These are phyloP conservation scores for Palaemon carinicauda DNA, from an alignment of 1,140 invertebrate species.

Conservation along the genomic window DNA sequence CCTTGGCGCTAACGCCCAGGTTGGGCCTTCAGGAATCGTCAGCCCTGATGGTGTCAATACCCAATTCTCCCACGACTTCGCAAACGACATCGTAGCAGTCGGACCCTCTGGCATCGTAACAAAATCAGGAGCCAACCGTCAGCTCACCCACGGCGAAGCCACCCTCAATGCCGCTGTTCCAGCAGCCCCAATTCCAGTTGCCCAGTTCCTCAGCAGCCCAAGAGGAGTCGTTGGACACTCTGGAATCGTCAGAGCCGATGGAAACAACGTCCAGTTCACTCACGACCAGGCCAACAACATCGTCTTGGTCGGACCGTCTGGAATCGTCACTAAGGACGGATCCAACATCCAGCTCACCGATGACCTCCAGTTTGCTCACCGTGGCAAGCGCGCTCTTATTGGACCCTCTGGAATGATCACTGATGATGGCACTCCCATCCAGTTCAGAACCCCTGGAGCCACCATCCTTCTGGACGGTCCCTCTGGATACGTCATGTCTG, in stretches of 20 bases:
- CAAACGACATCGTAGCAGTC: not conserved
- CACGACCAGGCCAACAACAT: too few relatives aligned
- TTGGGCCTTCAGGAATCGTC: not conserved
- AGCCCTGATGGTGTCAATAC: not conserved
- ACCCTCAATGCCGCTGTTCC: not conserved
- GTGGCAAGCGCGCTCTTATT: not conserved
- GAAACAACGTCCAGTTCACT: too few relatives aligned
- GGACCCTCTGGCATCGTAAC: not conserved
- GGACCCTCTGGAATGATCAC: slow-evolving; percentile 22
- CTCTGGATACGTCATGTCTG: slow-evolving; percentile 4
- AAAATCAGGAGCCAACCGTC: not conserved
- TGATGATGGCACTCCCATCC: not conserved
- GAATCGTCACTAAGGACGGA: too few relatives aligned
- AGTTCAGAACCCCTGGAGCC: not conserved
- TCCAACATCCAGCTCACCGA: too few relatives aligned
- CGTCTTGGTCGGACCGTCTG: too few relatives aligned
- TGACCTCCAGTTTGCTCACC: not conserved
- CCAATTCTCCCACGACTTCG: not conserved
- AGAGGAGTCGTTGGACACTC: not conserved
- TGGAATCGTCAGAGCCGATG: too few relatives aligned
- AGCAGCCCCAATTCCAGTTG: not conserved
- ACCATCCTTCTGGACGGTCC: slow-evolving; percentile 15
- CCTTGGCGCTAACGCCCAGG: not conserved
- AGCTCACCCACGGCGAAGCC: not conserved
- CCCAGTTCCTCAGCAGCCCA: not conserved